phyloP scores from a whole-genome alignment of 2,888 invertebrate species.

The Spilarctia lutea region DNA sequence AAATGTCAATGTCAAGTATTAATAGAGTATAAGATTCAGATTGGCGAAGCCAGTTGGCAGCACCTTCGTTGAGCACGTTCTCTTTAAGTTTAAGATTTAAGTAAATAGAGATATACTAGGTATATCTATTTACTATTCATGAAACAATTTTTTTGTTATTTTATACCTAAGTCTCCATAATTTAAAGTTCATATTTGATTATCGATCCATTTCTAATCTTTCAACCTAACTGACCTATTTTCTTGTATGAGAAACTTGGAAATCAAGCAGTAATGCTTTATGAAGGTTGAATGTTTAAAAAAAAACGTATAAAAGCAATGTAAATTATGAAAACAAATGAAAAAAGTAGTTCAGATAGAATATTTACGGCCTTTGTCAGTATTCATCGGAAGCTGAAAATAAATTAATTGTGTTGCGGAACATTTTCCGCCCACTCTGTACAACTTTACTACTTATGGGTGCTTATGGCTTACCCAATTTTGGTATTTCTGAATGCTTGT shows the following conservation, averaged over 20 bases:
- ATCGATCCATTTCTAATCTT: constrained; percentile 24
- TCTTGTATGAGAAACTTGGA: constrained; percentile 6
- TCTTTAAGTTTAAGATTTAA: too few relatives aligned
- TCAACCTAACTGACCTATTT: constrained; percentile 37
- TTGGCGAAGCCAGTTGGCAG: too few relatives aligned
- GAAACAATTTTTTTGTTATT: too few relatives aligned
- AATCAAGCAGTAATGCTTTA: not conserved
- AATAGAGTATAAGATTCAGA: too few relatives aligned
- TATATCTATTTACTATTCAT: too few relatives aligned
- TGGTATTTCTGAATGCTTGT: not conserved
- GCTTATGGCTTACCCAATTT: not conserved
- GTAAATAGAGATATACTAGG: too few relatives aligned
- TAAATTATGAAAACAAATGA: not conserved
- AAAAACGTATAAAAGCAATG: not conserved
- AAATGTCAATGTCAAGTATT: too few relatives aligned
- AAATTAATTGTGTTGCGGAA: not conserved
- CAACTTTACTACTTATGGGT: constrained; percentile 2
- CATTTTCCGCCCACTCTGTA: not conserved
- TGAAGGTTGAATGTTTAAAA: not conserved
- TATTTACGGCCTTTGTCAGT: not conserved
- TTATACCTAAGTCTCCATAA: not conserved
- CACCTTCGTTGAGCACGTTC: too few relatives aligned
- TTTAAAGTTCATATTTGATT: constrained; percentile 9
- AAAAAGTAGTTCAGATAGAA: not conserved
- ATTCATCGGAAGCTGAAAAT: not conserved